Evolutionary conservation across 2,888 invertebrate species (phyloP), one percentile per base, ranked within the genome.

Genomic region (Aethes cnicana): DNA sequence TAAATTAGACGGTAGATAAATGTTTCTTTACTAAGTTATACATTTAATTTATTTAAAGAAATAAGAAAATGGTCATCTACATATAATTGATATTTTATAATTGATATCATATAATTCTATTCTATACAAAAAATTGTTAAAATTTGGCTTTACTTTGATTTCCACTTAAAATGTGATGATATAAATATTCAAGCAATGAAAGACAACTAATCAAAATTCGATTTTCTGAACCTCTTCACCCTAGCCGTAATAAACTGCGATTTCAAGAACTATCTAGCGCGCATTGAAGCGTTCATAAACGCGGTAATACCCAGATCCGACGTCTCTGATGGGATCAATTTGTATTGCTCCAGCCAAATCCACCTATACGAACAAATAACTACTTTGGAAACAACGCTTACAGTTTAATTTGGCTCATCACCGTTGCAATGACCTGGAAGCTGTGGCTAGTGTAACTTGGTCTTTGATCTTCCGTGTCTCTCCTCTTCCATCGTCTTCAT

Each of bases 321-420:
- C 57, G 48, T 56, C 56, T 54, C 57, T 64, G 68, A 69, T 66
- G 69, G 61, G 66, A 68, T 70, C 68, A 82, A 85, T 86, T 83
- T 85, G 84, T 85, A 81, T 74, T 68, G 81, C 77, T 78, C 72
- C 74, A 68, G 68, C 71, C 61, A 64, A 68, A 69, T 60, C 66
- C 63, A 59, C 60, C 42, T 30, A 59, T 62, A 60, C 64, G 60
- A 59, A 63, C 68, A 59, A 81, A 72, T 74, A 60, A 63, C 71
- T 56, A 77, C 78, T 74, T 71, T 82, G 77, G 64, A 54, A 33
- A 53, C 44, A 48, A 11, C 56, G 53, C 61, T 68, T 75, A 78
- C 64, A 70, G 77, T 60, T 63, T 64, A 67, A 62, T 74, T 79
- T 71, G 35, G 57, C 58, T 66, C 63, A 62, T 64, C 63, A 63